These are phyloP conservation scores for Hippocampus guttulatus DNA, from an alignment of 2,113 vertebrate genomes.

Conservation along the genomic window DNA sequence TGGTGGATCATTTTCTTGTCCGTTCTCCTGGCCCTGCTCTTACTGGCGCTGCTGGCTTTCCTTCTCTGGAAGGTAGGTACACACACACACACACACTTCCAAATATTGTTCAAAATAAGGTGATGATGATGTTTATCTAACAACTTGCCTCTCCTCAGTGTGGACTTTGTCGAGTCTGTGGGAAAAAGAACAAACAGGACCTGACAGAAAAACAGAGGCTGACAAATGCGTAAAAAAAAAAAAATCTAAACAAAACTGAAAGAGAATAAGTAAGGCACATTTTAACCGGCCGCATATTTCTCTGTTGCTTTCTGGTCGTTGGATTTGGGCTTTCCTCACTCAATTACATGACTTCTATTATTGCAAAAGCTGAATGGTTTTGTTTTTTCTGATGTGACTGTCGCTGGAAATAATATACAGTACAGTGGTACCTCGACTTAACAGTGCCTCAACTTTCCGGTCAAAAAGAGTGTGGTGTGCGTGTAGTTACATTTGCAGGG, in stretches of 20 bases:
- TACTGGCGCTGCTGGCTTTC: slow-evolving; percentile 86
- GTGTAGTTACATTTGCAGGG: too few species aligned
- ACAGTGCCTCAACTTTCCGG: not conserved
- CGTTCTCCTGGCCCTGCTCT: slow-evolving; percentile 83
- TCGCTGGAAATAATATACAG: not conserved
- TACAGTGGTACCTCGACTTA: not conserved
- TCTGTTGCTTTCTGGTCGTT: slow-evolving; percentile 38
- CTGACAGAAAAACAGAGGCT: slow-evolving; percentile 95
- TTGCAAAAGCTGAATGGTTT: not conserved
- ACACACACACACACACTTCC: not conserved
- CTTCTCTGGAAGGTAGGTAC: slow-evolving; percentile 91
- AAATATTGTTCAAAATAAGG: slow-evolving; percentile 20
- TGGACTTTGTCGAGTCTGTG: slow-evolving; percentile 83
- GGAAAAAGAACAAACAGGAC: slow-evolving; percentile 90
- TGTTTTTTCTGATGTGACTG: not conserved
- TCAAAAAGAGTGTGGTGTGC: too few species aligned
- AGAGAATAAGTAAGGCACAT: slow-evolving; percentile 45
- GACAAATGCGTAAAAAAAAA: slow-evolving; percentile 88
- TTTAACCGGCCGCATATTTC: slow-evolving; percentile 54
- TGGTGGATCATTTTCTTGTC: slow-evolving; percentile 94
- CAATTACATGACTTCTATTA: slow-evolving; percentile 3
- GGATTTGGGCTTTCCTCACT: slow-evolving; percentile 22
- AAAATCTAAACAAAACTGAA: slow-evolving; percentile 70
- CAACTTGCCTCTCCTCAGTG: slow-evolving; percentile 84
- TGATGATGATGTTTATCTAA: slow-evolving; percentile 75